Evolutionary conservation across 2,797 vertebrate species (phyloP), one percentile per base, ranked within the genome.

Genomic region (Eupleurogrammus muticus): DNA sequence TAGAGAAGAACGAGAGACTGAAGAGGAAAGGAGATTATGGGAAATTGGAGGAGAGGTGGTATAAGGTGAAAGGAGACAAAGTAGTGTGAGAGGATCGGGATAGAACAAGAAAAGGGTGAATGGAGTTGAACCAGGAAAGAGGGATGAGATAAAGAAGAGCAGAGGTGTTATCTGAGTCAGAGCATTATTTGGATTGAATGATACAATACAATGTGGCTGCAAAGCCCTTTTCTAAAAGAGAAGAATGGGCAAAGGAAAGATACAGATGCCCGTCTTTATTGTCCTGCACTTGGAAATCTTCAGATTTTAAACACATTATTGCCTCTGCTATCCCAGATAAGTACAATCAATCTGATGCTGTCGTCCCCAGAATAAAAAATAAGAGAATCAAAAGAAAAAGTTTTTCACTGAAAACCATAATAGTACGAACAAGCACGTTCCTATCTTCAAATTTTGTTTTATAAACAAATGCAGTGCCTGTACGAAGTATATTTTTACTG

Each of bases 291-390:
- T 68, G 70, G 55, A 69, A 49, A 7, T 66, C 35, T 28, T 6
- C 28, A 28, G 28, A 28, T 6, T 28, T 28, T 28, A 70, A 58
- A 53, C 69, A 66, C 52, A 66, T 71, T 28, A 28, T 6, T 28
- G 28, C 28, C 32, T 53, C 48, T 38, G 24, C 58, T 36, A 60
- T 51, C 61, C 81, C 71, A 89, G 85, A 89, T 90, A 90, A 79
- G 70, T 73, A 54, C 77, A 88, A 88, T 91, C 87, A 92, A 88
- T 85, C 63, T 87, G 76, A 80, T 38, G 24, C 72, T 80, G 79
- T 77, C 75, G 73, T 61, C 82, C n/a, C 5, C 65, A 70, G 60
- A 51, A 66, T 40, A 32, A 69, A 60, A 66, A 42, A 58, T 8
- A 32, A 49, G 14, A 20, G 2, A 4, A 0, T 56, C 47, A 51